A percentile compares a stretch with the other conserved stretches of the same genome.
Conservation (phyloP, 2,888 invertebrate species). For the Oxytorus armatus region DNA sequence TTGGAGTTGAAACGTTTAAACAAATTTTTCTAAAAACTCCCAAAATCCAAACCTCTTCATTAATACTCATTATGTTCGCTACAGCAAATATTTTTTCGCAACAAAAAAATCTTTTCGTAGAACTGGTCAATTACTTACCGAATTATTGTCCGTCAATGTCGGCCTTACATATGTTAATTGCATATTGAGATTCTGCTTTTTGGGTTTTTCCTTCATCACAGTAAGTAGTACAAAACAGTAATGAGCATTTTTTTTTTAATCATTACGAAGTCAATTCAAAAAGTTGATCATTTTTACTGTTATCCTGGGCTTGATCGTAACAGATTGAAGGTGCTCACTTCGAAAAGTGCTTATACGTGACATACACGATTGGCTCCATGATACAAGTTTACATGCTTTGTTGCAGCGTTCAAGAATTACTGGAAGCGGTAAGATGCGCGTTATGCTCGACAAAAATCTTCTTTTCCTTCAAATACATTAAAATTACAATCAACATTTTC, state of each 20-base stretch:
- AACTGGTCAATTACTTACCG: conserved; percentile 60
- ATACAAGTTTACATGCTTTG: conserved; percentile 73
- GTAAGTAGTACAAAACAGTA: conserved; percentile 60
- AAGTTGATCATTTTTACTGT: not conserved
- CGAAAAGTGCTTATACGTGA: conserved; percentile 56
- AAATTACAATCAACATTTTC: not conserved
- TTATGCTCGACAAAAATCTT: not conserved
- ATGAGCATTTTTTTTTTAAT: not conserved
- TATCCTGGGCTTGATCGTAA: not conserved
- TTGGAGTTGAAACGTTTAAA: too few species aligned
- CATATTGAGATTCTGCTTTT: conserved; percentile 73
- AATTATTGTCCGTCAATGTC: conserved; percentile 68
- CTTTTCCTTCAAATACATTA: too few species aligned
- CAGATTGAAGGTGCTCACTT: conserved; percentile 31
- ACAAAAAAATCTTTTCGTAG: conserved; percentile 11
- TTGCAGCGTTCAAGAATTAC: conserved; percentile 70
- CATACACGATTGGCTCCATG: conserved; percentile 63
- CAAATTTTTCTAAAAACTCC: too few species aligned
- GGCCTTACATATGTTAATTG: conserved; percentile 69
- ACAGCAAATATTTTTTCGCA: too few species aligned
- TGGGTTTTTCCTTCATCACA: conserved; percentile 68
- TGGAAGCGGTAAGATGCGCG: conserved; percentile 72
- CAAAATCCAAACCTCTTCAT: too few species aligned
- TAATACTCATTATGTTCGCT: too few species aligned
- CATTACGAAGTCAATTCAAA: too few species aligned